Base-by-base conservation (phyloP, 2,113 vertebrate species). In the Nycticebus coucang region DNA sequence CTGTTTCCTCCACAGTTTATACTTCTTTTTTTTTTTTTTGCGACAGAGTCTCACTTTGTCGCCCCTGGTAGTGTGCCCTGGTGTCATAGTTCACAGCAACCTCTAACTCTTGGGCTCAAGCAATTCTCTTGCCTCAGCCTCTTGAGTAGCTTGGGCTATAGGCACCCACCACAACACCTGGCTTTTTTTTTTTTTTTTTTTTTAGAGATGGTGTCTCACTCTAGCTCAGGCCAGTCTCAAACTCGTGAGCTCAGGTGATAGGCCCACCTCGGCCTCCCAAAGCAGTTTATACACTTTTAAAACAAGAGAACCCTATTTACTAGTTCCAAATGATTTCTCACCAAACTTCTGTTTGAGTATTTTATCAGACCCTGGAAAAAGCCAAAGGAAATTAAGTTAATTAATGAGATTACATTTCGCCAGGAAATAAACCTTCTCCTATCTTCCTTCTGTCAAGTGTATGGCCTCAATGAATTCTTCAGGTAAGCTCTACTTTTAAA, bases 241-340 rank as follows among this genome's bases (percentile, higher is more conserved):
- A 50, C 45, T 50, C 8, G 45, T 50, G 45, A 50, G 45, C 45
- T 50, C 45, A 50, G 45, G 45, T 9, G 45, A 9, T 50, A 7
- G 1, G 10, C 45, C 45, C 45, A 50, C 8, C 45, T 50, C 7
- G 45, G 45, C 45, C 45, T 50, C 45, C 45, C 45, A 50, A 50
- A 50, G 45, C 35, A 15, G 60, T 81, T 91, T 53, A 91, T 66
- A 50, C 33, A 22, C 78, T 91, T 91, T 87, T 26, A 85, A 91
- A 83, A 86, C 11, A 68, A 86, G 11, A 88, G 26, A 89, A 81
- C 7, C 26, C 55, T 55, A 50, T 69, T n/a, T 94, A 91, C 78
- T 80, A 62, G 66, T 94, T 97, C 33, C 28, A 30, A 93, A 66
- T 8, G 68, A 64, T 81, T 95, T 95, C 79, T 57, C 41, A 77